Percentiles rank a stretch among this genome's conserved stretches.
Evolutionary conservation across 1,140 invertebrate genomes (phyloP).

Genomic region (Paralvinella palmiformis): DNA sequence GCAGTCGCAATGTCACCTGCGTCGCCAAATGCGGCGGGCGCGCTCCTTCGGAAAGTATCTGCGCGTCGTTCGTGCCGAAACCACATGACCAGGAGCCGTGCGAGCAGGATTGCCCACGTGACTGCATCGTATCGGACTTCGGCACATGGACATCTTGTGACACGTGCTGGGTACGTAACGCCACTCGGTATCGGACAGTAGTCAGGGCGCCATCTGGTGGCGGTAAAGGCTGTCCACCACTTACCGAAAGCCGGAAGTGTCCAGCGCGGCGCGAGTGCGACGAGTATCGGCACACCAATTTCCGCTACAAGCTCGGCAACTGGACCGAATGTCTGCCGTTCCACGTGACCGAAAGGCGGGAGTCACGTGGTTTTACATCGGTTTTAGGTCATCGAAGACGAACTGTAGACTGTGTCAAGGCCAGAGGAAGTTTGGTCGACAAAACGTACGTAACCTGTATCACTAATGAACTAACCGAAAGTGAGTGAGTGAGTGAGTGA

Average conservation of each 20-base stretch:
- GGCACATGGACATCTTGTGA: constrained; percentile 11
- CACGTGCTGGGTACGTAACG: constrained; percentile 17
- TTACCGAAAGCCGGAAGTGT: constrained; percentile 1
- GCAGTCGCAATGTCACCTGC: constrained; percentile 11
- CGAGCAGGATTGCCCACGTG: constrained; percentile 7
- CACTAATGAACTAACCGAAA: neutral
- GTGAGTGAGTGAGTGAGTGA: too few relatives aligned
- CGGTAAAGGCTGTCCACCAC: constrained; percentile 2
- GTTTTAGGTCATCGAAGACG: constrained; percentile 15
- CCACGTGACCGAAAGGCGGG: neutral
- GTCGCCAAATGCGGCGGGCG: constrained; percentile 8
- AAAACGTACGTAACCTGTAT: constrained; percentile 4
- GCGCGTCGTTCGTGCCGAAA: constrained; percentile 4
- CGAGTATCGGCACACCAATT: neutral
- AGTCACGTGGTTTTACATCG: constrained; percentile 1
- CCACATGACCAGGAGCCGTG: constrained; percentile 7
- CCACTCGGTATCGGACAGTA: constrained; percentile 2
- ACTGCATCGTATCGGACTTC: constrained; percentile 10
- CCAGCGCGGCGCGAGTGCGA: neutral
- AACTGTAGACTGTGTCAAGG: constrained; percentile 14
- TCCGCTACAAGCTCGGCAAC: constrained; percentile 11
- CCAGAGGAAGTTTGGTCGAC: constrained; percentile 6
- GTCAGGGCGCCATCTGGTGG: constrained; percentile 3
- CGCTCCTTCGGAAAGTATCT: constrained; percentile 9
- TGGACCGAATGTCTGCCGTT: constrained; percentile 16